Base-by-base conservation (phyloP, 2,113 vertebrate species). In the Oncorhynchus keta region DNA sequence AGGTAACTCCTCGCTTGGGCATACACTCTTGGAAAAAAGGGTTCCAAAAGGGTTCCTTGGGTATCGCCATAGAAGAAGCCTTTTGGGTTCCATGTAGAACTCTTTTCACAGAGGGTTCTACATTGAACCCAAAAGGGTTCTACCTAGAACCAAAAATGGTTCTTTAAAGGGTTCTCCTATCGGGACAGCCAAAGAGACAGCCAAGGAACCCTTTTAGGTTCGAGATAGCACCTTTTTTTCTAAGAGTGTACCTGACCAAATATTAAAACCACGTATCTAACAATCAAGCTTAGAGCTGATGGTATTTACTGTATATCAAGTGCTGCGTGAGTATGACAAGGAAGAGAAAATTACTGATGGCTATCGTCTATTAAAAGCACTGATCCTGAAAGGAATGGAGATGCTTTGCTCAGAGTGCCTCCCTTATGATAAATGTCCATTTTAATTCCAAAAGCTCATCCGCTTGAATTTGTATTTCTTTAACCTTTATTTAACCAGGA, bases 301-400 rank as follows among this genome's bases (percentile, higher is more conserved):
- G 73, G 72, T 68, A n/a, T 72, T 77, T 70, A 69, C 16, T 24
- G 59, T 74, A 8, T 80, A 75, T 79, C 57, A 74, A 70, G 69
- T 51, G 64, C 65, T 48, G 66, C 28, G n/a, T 64, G 51, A 68
- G 70, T 51, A 16, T 82, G 70, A 69, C 71, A 51, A 48, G 48
- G 9, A 51, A 61, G 73, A 76, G 70, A 70, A 76, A 79, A 79
- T 83, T 59, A 83, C 70, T 83, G 81, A 83, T 83, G 67, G 74
- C 67, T 79, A 79, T 79, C 67, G 24, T 49, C 39, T 49, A 70
- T 79, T 83, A 79, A 83, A 79, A 68, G 75, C 81, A 77, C 24
- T 74, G 82, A 78, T 77, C 71, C 71, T 48, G n/a, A 35, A 67
- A 71, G 55, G 51, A 57, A 57, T 67, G 48, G 78, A 62, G 57